These are phyloP conservation scores for Lathamus discolor DNA, from an alignment of 2,113 vertebrate genomes.

Conservation along the genomic window DNA sequence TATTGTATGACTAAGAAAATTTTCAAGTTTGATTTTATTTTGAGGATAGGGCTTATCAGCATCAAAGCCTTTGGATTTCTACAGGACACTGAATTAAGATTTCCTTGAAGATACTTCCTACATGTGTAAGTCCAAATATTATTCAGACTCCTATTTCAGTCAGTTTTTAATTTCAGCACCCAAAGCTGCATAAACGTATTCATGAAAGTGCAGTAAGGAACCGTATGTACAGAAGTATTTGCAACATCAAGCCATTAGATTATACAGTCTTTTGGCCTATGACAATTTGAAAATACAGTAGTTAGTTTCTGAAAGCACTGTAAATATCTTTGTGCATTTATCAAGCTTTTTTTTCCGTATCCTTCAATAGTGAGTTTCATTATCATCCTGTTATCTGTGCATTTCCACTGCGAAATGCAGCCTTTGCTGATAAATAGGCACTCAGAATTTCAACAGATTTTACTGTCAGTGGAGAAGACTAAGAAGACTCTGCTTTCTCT, in stretches of 20 bases:
- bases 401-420: not conserved
- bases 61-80: not conserved
- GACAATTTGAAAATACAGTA: not conserved
- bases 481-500: not conserved
- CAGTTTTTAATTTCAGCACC: not conserved
- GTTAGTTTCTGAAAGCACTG: not conserved
- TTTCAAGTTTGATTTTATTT: not conserved
- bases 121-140: not conserved
- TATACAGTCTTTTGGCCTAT: not conserved
- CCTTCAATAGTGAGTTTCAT: not conserved
- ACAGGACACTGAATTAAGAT: not conserved
- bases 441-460: not conserved
- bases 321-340: not conserved
- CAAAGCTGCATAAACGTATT: not conserved
- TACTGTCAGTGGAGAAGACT: not conserved
- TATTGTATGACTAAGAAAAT: not conserved
- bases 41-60: not conserved
- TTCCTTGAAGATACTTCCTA: not conserved
- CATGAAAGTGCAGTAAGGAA: not conserved
- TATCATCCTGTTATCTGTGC: not conserved
- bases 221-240: not conserved
- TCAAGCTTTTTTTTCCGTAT: not conserved
- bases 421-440: not conserved
- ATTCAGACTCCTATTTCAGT: not conserved
- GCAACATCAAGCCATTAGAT: not conserved